phyloP scores from a whole-genome alignment of 2,113 vertebrate genomes.

The Rhineura floridana region DNA sequence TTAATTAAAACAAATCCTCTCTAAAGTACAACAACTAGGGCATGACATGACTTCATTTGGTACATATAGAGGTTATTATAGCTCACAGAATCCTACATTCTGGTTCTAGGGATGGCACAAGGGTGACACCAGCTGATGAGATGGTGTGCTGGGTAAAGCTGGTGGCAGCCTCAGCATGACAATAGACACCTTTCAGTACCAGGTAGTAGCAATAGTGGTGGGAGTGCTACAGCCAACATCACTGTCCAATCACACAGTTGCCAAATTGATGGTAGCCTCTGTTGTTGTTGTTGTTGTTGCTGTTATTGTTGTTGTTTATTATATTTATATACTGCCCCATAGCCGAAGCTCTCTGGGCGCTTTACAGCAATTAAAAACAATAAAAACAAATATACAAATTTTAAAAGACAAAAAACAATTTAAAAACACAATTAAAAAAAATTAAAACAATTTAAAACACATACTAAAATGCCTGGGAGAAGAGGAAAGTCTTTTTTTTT shows the following conservation, averaged over 20 bases:
- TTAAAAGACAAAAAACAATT: too few relatives aligned
- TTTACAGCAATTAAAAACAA: too few relatives aligned
- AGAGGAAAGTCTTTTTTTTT: too few relatives aligned
- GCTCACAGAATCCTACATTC: neutral
- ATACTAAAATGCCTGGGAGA: too few relatives aligned
- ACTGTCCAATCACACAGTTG: neutral
- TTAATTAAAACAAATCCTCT: neutral
- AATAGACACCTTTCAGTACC: neutral
- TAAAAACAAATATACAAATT: too few relatives aligned
- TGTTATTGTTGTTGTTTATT: too few relatives aligned
- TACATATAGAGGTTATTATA: neutral
- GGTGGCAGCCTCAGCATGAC: neutral
- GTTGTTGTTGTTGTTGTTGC: too few relatives aligned
- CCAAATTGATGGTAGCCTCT: too few relatives aligned
- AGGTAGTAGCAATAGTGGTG: neutral
- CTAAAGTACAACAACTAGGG: neutral
- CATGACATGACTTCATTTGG: neutral
- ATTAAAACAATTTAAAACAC: too few relatives aligned
- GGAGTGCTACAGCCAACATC: neutral
- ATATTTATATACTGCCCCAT: too few relatives aligned
- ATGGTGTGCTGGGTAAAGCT: neutral
- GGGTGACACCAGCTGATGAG: neutral
- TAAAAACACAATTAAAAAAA: too few relatives aligned
- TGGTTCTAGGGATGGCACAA: neutral
- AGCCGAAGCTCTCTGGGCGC: too few relatives aligned